Conservation (phyloP, 2,888 invertebrate species). For the Phortica magna region DNA sequence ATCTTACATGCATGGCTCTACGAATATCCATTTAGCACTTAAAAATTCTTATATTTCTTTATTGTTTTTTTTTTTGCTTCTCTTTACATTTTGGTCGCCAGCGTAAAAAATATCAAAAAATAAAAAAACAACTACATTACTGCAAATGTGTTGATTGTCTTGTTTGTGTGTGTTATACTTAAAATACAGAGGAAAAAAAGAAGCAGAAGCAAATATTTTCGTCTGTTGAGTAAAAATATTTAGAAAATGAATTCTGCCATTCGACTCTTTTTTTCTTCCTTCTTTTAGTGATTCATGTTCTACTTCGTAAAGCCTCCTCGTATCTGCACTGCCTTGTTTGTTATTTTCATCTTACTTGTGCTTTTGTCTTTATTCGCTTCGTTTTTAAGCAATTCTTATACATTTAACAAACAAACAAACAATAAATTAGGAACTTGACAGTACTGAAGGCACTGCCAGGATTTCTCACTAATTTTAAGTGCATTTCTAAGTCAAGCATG, state of each 20-base stretch:
- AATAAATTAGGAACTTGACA: constrained; percentile 32
- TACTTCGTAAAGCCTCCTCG: not conserved
- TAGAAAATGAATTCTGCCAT: constrained; percentile 21
- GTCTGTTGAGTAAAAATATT: constrained; percentile 19
- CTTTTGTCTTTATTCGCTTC: not conserved
- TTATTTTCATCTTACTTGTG: not conserved
- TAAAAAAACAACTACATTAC: not conserved
- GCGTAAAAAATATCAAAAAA: not conserved
- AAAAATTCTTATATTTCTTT: constrained; percentile 9
- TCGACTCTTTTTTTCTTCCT: not conserved
- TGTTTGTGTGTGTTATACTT: not conserved
- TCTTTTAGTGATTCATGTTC: not conserved
- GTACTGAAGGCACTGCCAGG: constrained; percentile 19
- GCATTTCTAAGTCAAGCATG: not conserved
- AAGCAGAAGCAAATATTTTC: not conserved
- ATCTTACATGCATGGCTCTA: constrained; percentile 3
- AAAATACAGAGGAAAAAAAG: not conserved
- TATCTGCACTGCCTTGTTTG: not conserved
- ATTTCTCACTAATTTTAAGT: constrained; percentile 33
- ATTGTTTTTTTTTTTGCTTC: not conserved
- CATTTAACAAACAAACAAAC: constrained; percentile 10
- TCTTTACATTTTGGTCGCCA: not conserved
- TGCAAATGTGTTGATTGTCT: constrained; percentile 22
- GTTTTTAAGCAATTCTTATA: constrained; percentile 2
- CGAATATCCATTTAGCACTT: constrained; percentile 32